Conservation (phyloP, 2,888 invertebrate species). For the Volucella zonaria region DNA sequence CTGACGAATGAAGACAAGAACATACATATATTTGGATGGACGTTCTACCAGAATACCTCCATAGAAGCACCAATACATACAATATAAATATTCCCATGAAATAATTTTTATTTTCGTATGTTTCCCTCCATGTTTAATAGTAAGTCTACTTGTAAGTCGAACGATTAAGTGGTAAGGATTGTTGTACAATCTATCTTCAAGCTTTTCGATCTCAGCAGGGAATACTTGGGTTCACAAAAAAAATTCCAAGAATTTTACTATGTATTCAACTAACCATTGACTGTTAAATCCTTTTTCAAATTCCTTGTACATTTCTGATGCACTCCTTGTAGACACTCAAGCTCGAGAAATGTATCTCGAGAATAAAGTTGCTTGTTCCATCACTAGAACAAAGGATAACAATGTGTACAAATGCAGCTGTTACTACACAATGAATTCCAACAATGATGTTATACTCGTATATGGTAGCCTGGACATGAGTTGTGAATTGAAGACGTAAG, state of each 20-base stretch:
- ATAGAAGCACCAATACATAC: too few species aligned
- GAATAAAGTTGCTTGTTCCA: background rate
- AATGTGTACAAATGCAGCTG: slow-evolving; percentile 7
- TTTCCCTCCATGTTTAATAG: too few species aligned
- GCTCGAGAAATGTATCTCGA: background rate
- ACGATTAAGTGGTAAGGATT: too few species aligned
- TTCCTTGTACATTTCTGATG: background rate
- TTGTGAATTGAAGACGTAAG: background rate
- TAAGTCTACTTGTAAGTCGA: too few species aligned
- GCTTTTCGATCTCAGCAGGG: too few species aligned
- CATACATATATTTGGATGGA: background rate
- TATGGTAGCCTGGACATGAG: background rate
- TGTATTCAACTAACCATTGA: background rate
- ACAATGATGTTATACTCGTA: background rate
- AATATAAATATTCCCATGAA: too few species aligned
- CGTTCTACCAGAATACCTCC: too few species aligned
- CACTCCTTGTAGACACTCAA: background rate
- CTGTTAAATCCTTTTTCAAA: background rate
- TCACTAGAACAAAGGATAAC: background rate
- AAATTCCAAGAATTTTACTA: background rate
- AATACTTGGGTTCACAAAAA: too few species aligned
- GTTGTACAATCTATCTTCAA: too few species aligned
- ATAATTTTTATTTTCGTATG: too few species aligned
- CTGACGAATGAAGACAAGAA: too few species aligned
- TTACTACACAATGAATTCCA: slow-evolving; percentile 4